A percentile compares a stretch with the other conserved stretches of the same genome.
Evolutionary conservation across 2,113 vertebrate species (phyloP).

Genomic region (Nycticebus coucang): DNA sequence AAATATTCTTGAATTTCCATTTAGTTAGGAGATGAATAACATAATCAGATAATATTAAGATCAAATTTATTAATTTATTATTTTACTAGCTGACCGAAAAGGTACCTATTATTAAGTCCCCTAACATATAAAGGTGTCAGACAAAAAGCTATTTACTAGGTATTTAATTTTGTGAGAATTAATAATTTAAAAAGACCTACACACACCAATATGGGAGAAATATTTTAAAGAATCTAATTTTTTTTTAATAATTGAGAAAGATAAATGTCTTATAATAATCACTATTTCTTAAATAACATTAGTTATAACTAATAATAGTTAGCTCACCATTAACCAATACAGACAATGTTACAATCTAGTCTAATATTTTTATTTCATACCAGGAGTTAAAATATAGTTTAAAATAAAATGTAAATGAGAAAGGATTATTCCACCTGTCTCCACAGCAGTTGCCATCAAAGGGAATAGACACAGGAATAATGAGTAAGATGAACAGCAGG

Average conservation of each 20-base stretch:
- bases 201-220: neutral
- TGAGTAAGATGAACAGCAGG: neutral
- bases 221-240: conserved; percentile 54
- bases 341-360: conserved; percentile 23
- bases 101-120: neutral
- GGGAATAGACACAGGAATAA: neutral
- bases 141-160: neutral
- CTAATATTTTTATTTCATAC: conserved; percentile 55
- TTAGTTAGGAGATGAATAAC: conserved; percentile 16
- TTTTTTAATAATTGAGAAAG: conserved; percentile 46
- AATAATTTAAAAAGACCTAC: conserved; percentile 26
- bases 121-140: conserved; percentile 17
- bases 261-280: conserved; percentile 10
- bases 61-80: conserved; percentile 29
- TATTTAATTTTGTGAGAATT: conserved; percentile 47
- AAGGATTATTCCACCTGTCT: neutral
- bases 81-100: conserved; percentile 11
- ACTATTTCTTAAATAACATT: conserved; percentile 41
- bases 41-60: conserved; percentile 42
- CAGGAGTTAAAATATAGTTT: conserved; percentile 60
- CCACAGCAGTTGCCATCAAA: neutral
- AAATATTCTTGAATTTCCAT: conserved; percentile 43
- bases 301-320: conserved; percentile 39
- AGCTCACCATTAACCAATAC: conserved; percentile 14
- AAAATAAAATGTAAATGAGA: conserved; percentile 11